A percentile compares a stretch with the other conserved stretches of the same genome.
These are phyloP conservation scores for Gastrophysa polygoni DNA, from an alignment of 2,888 invertebrate species.

Conservation along the genomic window DNA sequence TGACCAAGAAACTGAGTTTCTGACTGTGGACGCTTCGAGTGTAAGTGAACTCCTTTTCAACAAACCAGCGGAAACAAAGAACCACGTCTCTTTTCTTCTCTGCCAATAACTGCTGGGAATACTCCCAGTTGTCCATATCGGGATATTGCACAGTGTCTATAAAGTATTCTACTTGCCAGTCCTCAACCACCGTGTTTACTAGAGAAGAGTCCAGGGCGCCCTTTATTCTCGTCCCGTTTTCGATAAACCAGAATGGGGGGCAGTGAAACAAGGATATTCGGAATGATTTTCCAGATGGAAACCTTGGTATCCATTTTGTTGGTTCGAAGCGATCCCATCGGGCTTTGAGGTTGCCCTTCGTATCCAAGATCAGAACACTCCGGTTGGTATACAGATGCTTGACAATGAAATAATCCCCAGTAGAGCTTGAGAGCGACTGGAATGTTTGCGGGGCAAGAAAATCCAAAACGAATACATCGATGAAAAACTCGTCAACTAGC, in stretches of 20 bases:
- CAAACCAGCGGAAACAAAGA: neutral
- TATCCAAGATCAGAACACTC: neutral
- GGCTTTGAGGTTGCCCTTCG: neutral
- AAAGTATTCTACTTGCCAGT: slow-evolving; percentile 1
- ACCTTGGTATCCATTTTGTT: slow-evolving; percentile 2
- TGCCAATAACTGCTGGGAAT: neutral
- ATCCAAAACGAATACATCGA: neutral
- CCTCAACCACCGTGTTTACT: neutral
- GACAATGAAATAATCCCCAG: neutral
- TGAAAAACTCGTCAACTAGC: neutral
- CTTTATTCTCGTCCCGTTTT: slow-evolving; percentile 1
- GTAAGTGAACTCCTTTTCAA: neutral
- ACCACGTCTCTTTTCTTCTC: neutral
- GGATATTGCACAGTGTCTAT: neutral
- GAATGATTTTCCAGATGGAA: neutral
- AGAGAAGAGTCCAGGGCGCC: neutral
- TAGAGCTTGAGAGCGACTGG: neutral
- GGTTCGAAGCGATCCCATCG: neutral
- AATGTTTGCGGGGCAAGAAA: neutral
- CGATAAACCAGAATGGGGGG: slow-evolving; percentile 8
- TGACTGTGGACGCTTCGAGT: neutral
- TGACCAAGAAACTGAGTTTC: slow-evolving; percentile 1
- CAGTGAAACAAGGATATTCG: slow-evolving; percentile 3
- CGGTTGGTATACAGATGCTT: neutral
- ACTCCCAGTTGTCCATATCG: neutral